A percentile compares a stretch with the other conserved stretches of the same genome.
Conservation (phyloP, 2,113 vertebrate species). For the Scomber scombrus region DNA sequence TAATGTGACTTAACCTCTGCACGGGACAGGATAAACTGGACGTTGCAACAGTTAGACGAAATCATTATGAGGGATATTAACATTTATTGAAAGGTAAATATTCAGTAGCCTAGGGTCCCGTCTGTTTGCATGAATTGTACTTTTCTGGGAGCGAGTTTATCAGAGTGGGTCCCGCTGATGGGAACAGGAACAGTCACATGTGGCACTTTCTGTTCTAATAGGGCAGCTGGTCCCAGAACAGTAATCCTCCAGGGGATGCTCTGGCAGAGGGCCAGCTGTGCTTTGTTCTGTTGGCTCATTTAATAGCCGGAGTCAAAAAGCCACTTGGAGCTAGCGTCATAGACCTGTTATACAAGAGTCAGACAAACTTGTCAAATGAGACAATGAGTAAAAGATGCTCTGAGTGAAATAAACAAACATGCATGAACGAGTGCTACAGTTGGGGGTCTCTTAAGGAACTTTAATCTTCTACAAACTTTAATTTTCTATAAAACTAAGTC, state of each 20-base stretch:
- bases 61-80: neutral
- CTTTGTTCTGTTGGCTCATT: conserved; percentile 48
- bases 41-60: no score
- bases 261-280: conserved; percentile 42
- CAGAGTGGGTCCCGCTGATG: conserved; percentile 15
- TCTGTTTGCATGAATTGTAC: neutral
- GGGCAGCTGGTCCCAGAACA: conserved; percentile 69
- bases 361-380: neutral
- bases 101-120: neutral
- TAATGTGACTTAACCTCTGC: no score
- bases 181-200: conserved; percentile 25
- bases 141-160: neutral
- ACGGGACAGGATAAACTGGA: no score
- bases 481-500: no score
- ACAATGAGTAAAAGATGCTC: neutral
- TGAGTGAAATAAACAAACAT: conserved; percentile 3
- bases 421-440: neutral
- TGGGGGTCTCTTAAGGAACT: neutral
- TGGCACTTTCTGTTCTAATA: conserved; percentile 45
- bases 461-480: neutral
- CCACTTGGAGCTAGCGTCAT: conserved; percentile 19
- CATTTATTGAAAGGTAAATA: no score
- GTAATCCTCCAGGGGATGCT: conserved; percentile 52
- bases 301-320: conserved; percentile 43
- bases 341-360: conserved; percentile 21